phyloP scores from a whole-genome alignment of 2,113 vertebrate genomes.

The Dicaeum eximium region DNA sequence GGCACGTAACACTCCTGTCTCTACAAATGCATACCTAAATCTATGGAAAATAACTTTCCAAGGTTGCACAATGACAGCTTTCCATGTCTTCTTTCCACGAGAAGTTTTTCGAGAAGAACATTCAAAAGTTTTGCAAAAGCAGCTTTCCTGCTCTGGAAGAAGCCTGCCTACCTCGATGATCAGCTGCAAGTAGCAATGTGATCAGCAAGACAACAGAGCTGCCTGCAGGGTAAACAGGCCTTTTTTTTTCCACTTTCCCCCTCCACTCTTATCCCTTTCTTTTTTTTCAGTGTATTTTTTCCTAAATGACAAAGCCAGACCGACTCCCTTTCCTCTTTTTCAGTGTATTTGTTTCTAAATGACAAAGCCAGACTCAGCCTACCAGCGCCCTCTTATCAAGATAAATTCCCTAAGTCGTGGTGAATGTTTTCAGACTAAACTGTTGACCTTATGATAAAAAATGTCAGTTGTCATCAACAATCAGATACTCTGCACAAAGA shows the following conservation, averaged over 20 bases:
- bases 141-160: not conserved
- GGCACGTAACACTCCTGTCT: not conserved
- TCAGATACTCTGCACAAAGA: not conserved
- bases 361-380: not conserved
- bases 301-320: slow-evolving; percentile 21
- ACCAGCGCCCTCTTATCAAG: not conserved
- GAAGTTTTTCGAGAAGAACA: not conserved
- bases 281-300: not conserved
- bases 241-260: fast-evolving
- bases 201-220: not conserved
- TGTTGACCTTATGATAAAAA: slow-evolving; percentile 39
- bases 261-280: fast-evolving
- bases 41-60: not conserved
- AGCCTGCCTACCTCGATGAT: not conserved
- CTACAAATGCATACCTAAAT: not conserved
- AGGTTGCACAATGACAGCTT: not conserved
- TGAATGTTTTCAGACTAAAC: slow-evolving; percentile 28
- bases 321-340: not conserved
- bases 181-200: not conserved
- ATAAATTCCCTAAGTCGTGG: slow-evolving; percentile 2
- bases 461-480: slow-evolving; percentile 45
- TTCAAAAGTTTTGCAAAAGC: not conserved
- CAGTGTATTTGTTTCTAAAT: not conserved
- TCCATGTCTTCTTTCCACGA: not conserved
- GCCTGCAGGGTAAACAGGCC: not conserved